Evolutionary conservation across 2,797 vertebrate genomes (phyloP).

Genomic region (Sitta carolinensis): DNA sequence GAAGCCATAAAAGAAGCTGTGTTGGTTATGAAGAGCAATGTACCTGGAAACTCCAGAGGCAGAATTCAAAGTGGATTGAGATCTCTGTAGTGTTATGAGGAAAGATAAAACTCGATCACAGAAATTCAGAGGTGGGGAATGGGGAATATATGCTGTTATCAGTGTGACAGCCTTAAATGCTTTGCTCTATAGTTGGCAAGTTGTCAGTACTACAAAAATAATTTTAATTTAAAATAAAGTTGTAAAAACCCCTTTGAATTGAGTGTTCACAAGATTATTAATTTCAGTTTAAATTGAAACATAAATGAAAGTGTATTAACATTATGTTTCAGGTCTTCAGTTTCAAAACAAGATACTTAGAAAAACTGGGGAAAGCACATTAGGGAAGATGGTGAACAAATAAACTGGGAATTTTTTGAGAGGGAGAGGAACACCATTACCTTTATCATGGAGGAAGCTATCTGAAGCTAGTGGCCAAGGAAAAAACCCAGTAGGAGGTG

Average conservation of each 20-base stretch:
- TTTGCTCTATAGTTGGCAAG: neutral
- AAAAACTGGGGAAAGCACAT: neutral
- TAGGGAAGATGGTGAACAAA: neutral
- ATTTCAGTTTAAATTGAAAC: neutral
- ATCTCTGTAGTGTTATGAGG: neutral
- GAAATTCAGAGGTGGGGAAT: neutral
- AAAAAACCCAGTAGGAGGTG: rapidly evolving
- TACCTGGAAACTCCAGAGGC: neutral
- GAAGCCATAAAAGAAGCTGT: neutral
- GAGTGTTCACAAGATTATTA: neutral
- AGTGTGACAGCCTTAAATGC: neutral
- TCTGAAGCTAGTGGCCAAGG: neutral
- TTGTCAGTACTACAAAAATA: neutral
- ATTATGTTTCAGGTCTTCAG: neutral
- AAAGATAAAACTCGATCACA: neutral
- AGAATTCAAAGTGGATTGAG: neutral
- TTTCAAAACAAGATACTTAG: neutral
- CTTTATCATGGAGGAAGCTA: neutral
- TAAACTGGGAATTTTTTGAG: neutral
- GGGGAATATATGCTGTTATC: neutral
- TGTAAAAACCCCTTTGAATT: neutral
- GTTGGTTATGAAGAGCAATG: neutral
- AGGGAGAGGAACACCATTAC: neutral
- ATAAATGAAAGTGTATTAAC: neutral
- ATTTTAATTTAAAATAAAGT: neutral